Evolutionary conservation across 2,797 vertebrate genomes (phyloP).

Genomic region (Pseudochirops corinnae): DNA sequence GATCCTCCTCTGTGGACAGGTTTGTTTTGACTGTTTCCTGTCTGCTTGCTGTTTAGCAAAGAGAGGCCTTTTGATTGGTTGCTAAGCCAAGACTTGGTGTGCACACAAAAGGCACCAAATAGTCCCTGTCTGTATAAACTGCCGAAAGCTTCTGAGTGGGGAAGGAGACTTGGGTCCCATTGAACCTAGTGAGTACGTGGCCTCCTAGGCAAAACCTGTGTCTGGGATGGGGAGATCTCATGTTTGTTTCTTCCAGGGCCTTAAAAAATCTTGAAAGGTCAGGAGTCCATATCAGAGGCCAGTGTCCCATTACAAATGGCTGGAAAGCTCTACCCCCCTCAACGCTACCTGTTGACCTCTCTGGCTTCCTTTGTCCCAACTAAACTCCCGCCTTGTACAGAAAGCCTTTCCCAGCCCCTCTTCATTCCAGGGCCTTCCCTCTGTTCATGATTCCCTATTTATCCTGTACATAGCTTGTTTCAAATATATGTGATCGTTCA

Average conservation of each 20-base stretch:
- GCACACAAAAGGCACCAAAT: not conserved
- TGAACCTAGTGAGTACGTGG: not conserved
- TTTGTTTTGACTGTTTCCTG: not conserved
- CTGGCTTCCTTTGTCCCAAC: not conserved
- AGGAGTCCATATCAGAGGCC: not conserved
- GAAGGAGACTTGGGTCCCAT: not conserved
- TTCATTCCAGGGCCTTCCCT: not conserved
- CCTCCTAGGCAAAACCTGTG: not conserved
- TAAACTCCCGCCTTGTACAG: not conserved
- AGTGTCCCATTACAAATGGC: not conserved
- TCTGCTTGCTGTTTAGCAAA: not conserved
- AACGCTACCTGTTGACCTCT: not conserved
- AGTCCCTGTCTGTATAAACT: not conserved
- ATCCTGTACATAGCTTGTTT: not conserved
- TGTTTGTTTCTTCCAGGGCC: not conserved
- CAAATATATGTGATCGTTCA: not conserved
- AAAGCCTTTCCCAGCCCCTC: not conserved
- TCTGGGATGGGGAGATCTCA: not conserved
- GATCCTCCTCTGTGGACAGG: not conserved
- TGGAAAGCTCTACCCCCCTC: not conserved
- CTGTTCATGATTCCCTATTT: not conserved
- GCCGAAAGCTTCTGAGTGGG: not conserved
- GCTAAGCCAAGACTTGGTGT: not conserved
- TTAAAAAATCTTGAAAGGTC: not conserved
- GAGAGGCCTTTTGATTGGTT: not conserved